phyloP scores from a whole-genome alignment of 1,140 invertebrate genomes.

The Drosophila biarmipes region DNA sequence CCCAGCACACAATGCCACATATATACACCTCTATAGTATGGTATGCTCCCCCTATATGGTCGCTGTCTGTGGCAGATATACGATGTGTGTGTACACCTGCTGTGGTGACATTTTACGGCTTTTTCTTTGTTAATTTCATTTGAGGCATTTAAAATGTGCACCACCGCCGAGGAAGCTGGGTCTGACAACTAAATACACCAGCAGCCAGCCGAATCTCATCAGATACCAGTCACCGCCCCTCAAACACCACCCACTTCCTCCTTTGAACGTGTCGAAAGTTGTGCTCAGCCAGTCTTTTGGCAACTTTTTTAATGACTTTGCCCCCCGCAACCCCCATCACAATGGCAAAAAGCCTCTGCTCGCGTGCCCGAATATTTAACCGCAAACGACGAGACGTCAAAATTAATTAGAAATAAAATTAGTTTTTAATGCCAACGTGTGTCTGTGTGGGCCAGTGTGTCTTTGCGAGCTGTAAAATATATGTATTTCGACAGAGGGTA shows the following conservation, averaged over 20 bases:
- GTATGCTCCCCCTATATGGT: neutral
- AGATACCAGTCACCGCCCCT: neutral
- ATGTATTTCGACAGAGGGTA: slow-evolving; percentile 18
- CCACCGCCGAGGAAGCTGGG: slow-evolving; percentile 60
- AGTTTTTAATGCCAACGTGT: slow-evolving; percentile 75
- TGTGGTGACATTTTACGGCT: slow-evolving; percentile 79
- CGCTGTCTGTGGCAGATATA: slow-evolving; percentile 31
- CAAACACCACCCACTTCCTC: neutral
- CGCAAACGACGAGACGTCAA: slow-evolving; percentile 81
- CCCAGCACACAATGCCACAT: slow-evolving; percentile 2
- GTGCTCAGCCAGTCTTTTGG: slow-evolving; percentile 63
- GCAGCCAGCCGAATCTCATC: slow-evolving; percentile 8
- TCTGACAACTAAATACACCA: slow-evolving; percentile 77
- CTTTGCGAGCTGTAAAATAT: slow-evolving; percentile 55
- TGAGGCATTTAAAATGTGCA: slow-evolving; percentile 79
- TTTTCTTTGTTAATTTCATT: slow-evolving; percentile 82
- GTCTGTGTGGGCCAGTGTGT: slow-evolving; percentile 29
- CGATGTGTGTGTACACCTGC: slow-evolving; percentile 57
- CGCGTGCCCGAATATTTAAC: slow-evolving; percentile 80
- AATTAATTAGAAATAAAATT: slow-evolving; percentile 83
- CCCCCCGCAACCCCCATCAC: slow-evolving; percentile 41
- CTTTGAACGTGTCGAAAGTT: slow-evolving; percentile 61
- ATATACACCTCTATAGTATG: neutral
- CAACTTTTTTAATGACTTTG: slow-evolving; percentile 80
- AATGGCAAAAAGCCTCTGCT: slow-evolving; percentile 58